A percentile compares a stretch with the other conserved stretches of the same genome.
phyloP scores from a whole-genome alignment of 2,113 vertebrate genomes.

The Gasterosteus aculeatus region DNA sequence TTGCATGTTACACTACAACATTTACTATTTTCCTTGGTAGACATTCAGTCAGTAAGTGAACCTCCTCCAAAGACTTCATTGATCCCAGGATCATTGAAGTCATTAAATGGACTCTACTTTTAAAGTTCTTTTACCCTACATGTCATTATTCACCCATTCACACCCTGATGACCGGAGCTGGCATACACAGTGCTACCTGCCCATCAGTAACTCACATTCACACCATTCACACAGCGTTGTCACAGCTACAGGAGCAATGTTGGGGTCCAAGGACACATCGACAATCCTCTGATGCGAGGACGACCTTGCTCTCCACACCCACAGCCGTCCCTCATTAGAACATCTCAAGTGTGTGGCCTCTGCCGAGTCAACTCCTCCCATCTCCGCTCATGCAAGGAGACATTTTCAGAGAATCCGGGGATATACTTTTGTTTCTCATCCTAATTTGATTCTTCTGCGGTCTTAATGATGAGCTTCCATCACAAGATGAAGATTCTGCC shows the following conservation, averaged over 20 bases:
- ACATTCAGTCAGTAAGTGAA: background rate
- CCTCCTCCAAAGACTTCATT: no score
- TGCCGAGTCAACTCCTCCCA: background rate
- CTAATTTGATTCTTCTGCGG: background rate
- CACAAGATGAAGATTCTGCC: background rate
- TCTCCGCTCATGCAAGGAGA: background rate
- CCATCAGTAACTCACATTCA: no score
- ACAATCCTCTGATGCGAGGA: no score
- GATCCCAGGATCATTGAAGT: background rate
- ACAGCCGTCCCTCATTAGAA: background rate
- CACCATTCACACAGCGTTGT: no score
- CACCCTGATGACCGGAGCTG: no score
- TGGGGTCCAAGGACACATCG: no score
- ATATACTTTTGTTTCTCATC: background rate
- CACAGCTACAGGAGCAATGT: no score
- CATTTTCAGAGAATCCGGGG: background rate
- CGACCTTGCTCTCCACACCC: no score
- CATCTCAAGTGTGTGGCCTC: background rate
- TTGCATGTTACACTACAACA: background rate
- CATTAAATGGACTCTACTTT: no score
- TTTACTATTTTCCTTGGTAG: background rate
- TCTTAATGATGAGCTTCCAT: slow-evolving; percentile 5
- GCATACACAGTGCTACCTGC: no score
- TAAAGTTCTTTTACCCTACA: no score
- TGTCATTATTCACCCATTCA: no score